Evolutionary conservation across 2,113 vertebrate genomes (phyloP).

Genomic region (Malurus cyaneus): DNA sequence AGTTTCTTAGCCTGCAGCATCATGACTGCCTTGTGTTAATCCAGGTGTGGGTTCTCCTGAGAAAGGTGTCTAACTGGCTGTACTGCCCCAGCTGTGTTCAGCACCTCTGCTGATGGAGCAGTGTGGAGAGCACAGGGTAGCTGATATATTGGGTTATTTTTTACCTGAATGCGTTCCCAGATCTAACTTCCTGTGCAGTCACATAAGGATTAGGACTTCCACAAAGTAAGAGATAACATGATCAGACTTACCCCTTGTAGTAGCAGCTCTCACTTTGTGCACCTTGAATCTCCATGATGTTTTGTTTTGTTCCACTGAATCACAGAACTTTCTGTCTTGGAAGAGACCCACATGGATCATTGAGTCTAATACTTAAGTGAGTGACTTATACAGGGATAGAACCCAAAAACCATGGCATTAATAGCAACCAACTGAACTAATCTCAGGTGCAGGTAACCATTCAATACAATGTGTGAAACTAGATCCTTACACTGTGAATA

Average conservation of each 20-base stretch:
- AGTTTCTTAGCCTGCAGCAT: background rate
- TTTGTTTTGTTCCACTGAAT: background rate
- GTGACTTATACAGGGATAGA: background rate
- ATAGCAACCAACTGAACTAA: background rate
- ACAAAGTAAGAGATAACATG: background rate
- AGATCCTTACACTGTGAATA: background rate
- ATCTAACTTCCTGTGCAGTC: background rate
- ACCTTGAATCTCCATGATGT: background rate
- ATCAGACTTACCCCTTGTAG: background rate
- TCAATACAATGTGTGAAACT: background rate
- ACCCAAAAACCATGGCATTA: background rate
- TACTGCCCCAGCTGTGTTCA: background rate
- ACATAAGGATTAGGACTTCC: background rate
- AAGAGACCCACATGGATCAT: background rate
- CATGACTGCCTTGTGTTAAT: background rate
- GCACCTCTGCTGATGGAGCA: background rate
- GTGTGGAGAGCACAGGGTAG: background rate
- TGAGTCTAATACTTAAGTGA: fast-evolving
- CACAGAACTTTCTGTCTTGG: background rate
- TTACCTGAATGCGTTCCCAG: background rate
- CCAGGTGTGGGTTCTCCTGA: background rate
- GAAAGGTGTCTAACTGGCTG: background rate
- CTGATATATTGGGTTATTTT: background rate
- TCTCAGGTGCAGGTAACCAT: background rate
- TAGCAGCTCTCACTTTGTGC: background rate